These are phyloP conservation scores for Semotilus atromaculatus DNA, from an alignment of 2,797 vertebrate genomes.

Conservation along the genomic window DNA sequence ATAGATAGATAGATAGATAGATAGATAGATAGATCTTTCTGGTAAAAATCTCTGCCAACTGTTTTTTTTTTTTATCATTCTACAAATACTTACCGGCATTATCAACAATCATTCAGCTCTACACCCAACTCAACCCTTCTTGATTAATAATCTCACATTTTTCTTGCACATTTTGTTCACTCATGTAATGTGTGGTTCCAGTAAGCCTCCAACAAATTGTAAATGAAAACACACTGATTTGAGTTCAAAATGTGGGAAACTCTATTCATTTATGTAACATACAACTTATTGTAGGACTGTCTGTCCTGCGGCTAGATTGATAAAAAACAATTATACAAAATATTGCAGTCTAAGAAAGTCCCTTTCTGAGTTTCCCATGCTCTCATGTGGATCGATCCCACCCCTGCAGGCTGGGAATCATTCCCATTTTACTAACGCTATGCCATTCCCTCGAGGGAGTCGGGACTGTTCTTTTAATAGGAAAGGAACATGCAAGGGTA, in stretches of 20 bases:
- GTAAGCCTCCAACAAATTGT: background rate
- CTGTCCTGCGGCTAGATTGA: background rate
- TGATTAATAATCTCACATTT: background rate
- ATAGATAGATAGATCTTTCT: background rate
- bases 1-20: too few relatives aligned
- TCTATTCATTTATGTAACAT: background rate
- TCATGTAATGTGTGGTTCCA: background rate
- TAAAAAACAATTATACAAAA: background rate
- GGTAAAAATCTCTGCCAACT: too few relatives aligned
- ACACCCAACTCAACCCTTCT: background rate
- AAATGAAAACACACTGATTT: background rate
- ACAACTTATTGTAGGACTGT: background rate
- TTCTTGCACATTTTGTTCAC: background rate
- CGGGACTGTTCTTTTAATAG: conserved; percentile 28
- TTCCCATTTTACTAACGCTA: conserved; percentile 10
- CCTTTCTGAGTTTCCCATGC: conserved; percentile 37
- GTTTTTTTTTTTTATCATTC: too few relatives aligned
- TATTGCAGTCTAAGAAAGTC: background rate
- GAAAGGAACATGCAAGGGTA: background rate
- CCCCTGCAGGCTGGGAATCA: conserved; percentile 16
- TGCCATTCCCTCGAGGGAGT: background rate
- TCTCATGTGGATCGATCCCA: conserved; percentile 28
- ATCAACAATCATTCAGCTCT: too few relatives aligned
- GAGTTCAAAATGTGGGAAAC: background rate
- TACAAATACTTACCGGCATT: too few relatives aligned